Base-by-base conservation (phyloP, 1,140 invertebrate genomes). In the Eulimnadia texana region DNA sequence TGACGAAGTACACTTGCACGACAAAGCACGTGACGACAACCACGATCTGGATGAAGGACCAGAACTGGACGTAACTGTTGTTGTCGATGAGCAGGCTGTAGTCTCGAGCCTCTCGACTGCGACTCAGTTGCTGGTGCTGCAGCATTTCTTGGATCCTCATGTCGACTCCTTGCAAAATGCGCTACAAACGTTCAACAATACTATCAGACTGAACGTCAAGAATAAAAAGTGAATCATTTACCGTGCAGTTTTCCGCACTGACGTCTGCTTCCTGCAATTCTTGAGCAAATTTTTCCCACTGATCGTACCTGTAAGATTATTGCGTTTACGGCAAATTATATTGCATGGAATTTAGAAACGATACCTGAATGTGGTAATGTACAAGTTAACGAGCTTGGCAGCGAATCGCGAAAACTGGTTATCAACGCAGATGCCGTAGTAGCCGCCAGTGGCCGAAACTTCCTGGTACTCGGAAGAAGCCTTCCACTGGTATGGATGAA, bases 361-460 rank as follows among this genome's bases (percentile, higher is more conserved):
- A 66, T 71, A 82, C 78, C 88, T 83, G 33, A 94, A 92, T 0
- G 94, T 91, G 0, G 91, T 93, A 2, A 96, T 79, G 68, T 96
- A 96, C 23, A 97, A 76, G 73, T 94, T 94, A 16, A 97, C 87
- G 62, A 96, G 72, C 76, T 96, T 96, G 11, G 83, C 84, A 27
- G 90, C 86, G 76, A 93, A 95, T 70, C 88, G 78, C 6, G 90
- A 93, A 68, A 93, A 92, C 67, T 93, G 89, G 76, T 97, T 97
- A 72, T 96, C 91, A 59, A 97, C 84, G 73, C 93, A 97, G 22
- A 96, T 83, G n/a, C 84, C 84, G 69, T 94, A 96, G 70, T 91
- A 92, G 6, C 89, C 90, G 52, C 88, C 89, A 0, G 78, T 74
- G 2, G 83, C 80, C 0, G 81, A 77, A 66, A 83, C 81, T 69